These are phyloP conservation scores for Reticulitermes speratus DNA, from an alignment of 1,140 invertebrate species.

Conservation along the genomic window DNA sequence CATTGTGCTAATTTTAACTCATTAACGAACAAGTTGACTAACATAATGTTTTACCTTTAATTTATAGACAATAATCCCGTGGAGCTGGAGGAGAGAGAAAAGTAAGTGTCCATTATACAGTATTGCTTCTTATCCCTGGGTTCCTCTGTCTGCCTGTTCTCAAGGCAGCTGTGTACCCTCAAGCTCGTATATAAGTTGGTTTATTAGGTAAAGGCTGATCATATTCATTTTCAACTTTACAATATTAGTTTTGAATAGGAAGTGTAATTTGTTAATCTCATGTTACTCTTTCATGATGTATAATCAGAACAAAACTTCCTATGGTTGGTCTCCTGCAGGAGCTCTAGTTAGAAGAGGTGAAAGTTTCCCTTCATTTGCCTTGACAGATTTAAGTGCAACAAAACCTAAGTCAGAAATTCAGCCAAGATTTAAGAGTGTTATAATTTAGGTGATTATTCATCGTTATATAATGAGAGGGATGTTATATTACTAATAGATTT, in stretches of 20 bases:
- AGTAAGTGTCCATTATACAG: slow-evolving; percentile 64
- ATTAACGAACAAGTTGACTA: slow-evolving; percentile 33
- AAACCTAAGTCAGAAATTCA: neutral
- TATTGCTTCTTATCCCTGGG: neutral
- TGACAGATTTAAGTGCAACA: neutral
- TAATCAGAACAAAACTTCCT: neutral
- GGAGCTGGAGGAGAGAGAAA: slow-evolving; percentile 77
- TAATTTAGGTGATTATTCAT: neutral
- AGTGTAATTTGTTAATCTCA: neutral
- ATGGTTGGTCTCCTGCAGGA: neutral
- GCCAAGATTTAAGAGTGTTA: neutral
- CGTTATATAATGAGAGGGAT: neutral
- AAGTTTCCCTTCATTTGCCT: neutral
- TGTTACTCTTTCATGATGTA: neutral
- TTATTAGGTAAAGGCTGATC: neutral
- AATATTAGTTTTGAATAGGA: neutral
- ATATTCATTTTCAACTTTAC: neutral
- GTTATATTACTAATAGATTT: neutral
- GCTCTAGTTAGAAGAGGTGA: neutral
- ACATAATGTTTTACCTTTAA: slow-evolving; percentile 35
- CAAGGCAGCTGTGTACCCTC: neutral
- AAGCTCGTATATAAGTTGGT: neutral
- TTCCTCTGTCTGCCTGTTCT: neutral
- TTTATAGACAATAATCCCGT: slow-evolving; percentile 71
- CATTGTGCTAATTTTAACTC: slow-evolving; percentile 21